phyloP scores from a whole-genome alignment of 2,888 invertebrate species.

The Byasa hedistus region DNA sequence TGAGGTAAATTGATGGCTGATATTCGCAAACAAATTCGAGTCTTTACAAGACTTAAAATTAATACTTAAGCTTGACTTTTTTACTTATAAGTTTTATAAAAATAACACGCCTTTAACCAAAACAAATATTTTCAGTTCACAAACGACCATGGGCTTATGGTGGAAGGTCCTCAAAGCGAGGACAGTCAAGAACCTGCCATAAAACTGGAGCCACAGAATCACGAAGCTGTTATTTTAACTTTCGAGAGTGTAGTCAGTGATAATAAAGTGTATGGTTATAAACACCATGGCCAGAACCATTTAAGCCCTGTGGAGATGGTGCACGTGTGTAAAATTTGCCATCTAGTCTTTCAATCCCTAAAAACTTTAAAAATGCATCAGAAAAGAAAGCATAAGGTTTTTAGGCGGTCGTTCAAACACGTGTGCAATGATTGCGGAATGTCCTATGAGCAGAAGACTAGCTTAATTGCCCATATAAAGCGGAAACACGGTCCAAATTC shows the following conservation, averaged over 20 bases:
- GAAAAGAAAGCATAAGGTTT: slow-evolving; percentile 62
- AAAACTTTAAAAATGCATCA: slow-evolving; percentile 66
- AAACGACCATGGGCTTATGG: slow-evolving; percentile 49
- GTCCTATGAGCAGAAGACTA: slow-evolving; percentile 67
- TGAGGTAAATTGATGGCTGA: too few species aligned
- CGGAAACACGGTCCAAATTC: slow-evolving; percentile 65
- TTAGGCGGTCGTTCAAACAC: slow-evolving; percentile 56
- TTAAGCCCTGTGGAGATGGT: slow-evolving; percentile 31
- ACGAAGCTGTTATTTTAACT: slow-evolving; percentile 60
- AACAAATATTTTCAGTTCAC: slow-evolving; percentile 51
- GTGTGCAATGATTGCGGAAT: slow-evolving; percentile 67
- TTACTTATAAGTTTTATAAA: too few species aligned
- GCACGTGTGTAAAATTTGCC: slow-evolving; percentile 65
- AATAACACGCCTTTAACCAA: not conserved
- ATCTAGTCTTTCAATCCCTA: slow-evolving; percentile 62
- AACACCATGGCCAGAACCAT: slow-evolving; percentile 28
- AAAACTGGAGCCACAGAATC: slow-evolving; percentile 56
- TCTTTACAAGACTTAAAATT: too few species aligned
- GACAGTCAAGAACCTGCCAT: slow-evolving; percentile 57
- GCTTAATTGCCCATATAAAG: slow-evolving; percentile 64
- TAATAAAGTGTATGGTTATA: slow-evolving; percentile 39
- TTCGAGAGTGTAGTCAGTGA: slow-evolving; percentile 63
- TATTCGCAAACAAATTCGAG: too few species aligned
- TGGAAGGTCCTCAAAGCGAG: slow-evolving; percentile 50
- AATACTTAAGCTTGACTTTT: too few species aligned